Percentiles rank a stretch among this genome's conserved stretches.
phyloP scores from a whole-genome alignment of 2,113 vertebrate species.

The Tyto alba region DNA sequence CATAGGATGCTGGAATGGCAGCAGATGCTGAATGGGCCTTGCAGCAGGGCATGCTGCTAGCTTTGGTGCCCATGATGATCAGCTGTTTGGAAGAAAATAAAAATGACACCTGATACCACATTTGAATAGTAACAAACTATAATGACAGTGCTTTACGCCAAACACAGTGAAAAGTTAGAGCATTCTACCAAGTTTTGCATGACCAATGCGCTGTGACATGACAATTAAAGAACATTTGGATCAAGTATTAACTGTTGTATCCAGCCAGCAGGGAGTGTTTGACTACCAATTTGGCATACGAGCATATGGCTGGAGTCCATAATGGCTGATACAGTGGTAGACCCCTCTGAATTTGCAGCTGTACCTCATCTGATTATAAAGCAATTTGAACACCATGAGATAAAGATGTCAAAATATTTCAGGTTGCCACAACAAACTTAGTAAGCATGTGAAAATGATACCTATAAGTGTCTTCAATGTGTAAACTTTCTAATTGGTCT shows the following conservation, averaged over 20 bases:
- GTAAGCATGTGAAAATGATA: not conserved
- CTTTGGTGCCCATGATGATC: not conserved
- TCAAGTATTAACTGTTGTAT: not conserved
- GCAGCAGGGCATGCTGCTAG: not conserved
- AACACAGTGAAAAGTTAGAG: not conserved
- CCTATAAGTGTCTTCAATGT: not conserved
- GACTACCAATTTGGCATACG: not conserved
- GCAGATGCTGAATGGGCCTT: not conserved
- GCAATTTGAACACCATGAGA: not conserved
- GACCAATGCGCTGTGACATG: not conserved
- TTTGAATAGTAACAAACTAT: not conserved
- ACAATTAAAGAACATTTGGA: not conserved
- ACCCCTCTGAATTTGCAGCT: not conserved
- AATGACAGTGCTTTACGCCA: not conserved
- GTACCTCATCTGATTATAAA: not conserved
- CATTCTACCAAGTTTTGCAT: not conserved
- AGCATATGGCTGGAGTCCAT: not conserved
- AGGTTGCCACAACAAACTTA: not conserved
- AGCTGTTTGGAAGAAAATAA: not conserved
- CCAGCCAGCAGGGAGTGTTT: not conserved
- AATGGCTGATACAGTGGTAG: not conserved
- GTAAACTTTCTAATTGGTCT: not conserved
- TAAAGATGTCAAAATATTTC: conserved; percentile 1
- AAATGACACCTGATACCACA: not conserved
- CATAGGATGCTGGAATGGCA: not conserved